Base-by-base conservation (phyloP, 2,113 vertebrate species). In the Chinchilla lanigera region DNA sequence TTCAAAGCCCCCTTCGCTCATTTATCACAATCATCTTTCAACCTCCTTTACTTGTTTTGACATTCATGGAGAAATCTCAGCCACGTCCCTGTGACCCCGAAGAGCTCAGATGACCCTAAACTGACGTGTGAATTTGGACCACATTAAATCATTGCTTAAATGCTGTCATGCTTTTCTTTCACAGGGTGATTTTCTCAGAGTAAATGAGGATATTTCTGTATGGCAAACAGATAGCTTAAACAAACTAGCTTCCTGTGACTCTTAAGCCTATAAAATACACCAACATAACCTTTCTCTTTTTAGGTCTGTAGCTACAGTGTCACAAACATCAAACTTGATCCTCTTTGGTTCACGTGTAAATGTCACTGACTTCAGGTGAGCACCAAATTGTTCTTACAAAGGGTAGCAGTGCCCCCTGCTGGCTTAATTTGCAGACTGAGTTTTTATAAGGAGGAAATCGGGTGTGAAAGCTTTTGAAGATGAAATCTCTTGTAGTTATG, bases 291-390 rank as follows among this genome's bases (percentile, higher is more conserved):
- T 97, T 97, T 95, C 96, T 96, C 82, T 97, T 97, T 94, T 95
- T 96, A 98, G 97, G 71, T 97, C 98, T 98, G 95, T 96, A 98
- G 98, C 97, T 75, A 92, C 61, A 98, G 94, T 93, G 88, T 98
- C 97, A 97, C 98, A 98, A 98, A 98, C 98, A 98, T 98, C 95
- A 97, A 97, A 94, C 89, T 98, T 98, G 98, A 98, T 98, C 97
- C 97, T 98, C 98, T 98, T 98, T 98, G 98, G 97, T 97, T 98
- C 97, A 94, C 98, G 97, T 98, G 98, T 98, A 98, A 97, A 98
- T 96, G 97, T 97, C 98, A 87, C 54, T n/a, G 86, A 98, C 98
- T 96, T 97, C 97, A 96, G 90, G 71, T 80, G 28, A 7, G 0
- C 94, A 17, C 13, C 26, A 7, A 81, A 17, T 11, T 24, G 67